These are phyloP conservation scores for Cygnus olor DNA, from an alignment of 2,797 vertebrate genomes.

Conservation along the genomic window DNA sequence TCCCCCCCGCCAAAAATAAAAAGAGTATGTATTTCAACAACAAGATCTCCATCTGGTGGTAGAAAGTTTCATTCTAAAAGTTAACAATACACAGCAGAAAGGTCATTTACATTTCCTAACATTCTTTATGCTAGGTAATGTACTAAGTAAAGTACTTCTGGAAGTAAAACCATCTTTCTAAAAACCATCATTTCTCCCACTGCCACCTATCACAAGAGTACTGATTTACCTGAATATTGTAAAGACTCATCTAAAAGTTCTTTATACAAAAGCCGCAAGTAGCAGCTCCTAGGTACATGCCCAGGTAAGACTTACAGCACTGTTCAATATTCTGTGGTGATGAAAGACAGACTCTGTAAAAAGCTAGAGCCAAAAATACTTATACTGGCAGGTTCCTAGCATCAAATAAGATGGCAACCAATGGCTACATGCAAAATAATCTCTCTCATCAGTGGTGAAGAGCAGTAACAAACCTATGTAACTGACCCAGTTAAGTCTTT, in stretches of 20 bases:
- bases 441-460: not conserved
- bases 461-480: not conserved
- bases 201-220: not conserved
- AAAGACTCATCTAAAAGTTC: not conserved
- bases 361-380: not conserved
- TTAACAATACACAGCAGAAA: not conserved
- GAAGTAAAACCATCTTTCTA: not conserved
- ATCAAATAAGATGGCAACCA: not conserved
- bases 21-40: not conserved
- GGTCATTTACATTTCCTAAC: not conserved
- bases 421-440: not conserved
- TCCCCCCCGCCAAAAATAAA: not conserved
- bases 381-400: not conserved
- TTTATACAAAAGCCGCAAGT: not conserved
- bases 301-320: not conserved
- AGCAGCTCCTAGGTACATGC: not conserved
- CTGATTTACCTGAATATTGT: not conserved
- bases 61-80: not conserved
- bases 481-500: not conserved
- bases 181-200: not conserved
- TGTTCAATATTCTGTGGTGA: not conserved
- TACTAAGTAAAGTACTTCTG: not conserved
- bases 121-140: not conserved
- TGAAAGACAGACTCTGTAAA: not conserved
- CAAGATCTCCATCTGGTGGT: conserved; percentile 54